These are phyloP conservation scores for Myiothlypis chrysogaster DNA, from an alignment of 2,797 vertebrate genomes.

Conservation along the genomic window DNA sequence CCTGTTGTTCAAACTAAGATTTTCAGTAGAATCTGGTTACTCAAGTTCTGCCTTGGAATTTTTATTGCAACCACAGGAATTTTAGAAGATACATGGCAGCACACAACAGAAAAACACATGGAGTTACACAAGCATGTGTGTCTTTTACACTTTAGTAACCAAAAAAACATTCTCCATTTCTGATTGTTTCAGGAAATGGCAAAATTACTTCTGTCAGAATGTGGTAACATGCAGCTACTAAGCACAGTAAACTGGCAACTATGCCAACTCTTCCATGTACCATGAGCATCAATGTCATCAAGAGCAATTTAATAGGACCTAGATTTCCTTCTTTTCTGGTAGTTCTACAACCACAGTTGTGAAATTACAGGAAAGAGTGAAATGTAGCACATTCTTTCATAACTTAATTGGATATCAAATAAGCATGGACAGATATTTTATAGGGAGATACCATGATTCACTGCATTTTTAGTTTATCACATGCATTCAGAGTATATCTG, in stretches of 20 bases:
- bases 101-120: background rate
- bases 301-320: background rate
- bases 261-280: background rate
- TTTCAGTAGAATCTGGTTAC: background rate
- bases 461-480: background rate
- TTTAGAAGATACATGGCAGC: background rate
- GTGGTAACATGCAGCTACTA: background rate
- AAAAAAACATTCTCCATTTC: background rate
- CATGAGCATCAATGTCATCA: background rate
- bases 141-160: background rate
- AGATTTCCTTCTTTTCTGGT: background rate
- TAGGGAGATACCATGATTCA: background rate
- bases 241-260: background rate
- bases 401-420: background rate
- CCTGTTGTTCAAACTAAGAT: background rate
- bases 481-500: background rate
- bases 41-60: background rate
- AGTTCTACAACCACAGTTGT: background rate
- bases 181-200: background rate
- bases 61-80: background rate
- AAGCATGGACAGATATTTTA: background rate
- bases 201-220: background rate
- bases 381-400: background rate
- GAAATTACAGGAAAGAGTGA: background rate
- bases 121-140: background rate